Base-by-base conservation (phyloP, 2,113 vertebrate species). In the Emydocephalus ijimae region DNA sequence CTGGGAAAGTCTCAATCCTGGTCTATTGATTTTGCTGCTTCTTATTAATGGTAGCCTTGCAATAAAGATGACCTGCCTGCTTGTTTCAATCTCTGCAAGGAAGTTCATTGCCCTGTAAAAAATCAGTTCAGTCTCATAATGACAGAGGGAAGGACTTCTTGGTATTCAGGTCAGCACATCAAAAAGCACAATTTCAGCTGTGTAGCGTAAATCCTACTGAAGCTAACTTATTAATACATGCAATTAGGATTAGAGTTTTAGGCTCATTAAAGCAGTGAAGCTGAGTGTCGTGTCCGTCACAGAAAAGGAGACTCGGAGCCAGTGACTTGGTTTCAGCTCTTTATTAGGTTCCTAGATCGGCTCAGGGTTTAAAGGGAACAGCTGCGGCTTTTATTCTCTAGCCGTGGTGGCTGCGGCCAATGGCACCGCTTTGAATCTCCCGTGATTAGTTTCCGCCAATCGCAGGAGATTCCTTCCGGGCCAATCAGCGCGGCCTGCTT, bases 1-100 rank as follows among this genome's bases (percentile, higher is more conserved):
- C 26, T 90, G 1, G 69, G 14, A 9, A 87, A 43, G 64, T 87
- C 93, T 85, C 34, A 10, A 48, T 57, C 90, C 61, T 55, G 21
- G 59, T 54, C 91, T 87, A 93, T 61, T 94, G 94, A 93, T 93
- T 93, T 85, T 91, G 6, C 86, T 88, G 92, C 74, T 91, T 12
- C 74, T 91, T 94, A 45, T 89, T 95, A 94, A 95, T 34, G 93
- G 93, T 91, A 94, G 87, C 87, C 92, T 94, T 91, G 94, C 94
- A 94, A 93, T 89, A 89, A 95, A 93, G 93, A 89, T 92, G 92
- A 15, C 52, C 87, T 29, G 85, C n/a, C 29, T 59, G 55, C 90
- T 87, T 34, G 29, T 64, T 94, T 91, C 93, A 59, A 24, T 89
- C 91, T 91, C 0, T 0, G 85, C 43, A 95, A 88, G 48, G 39